Evolutionary conservation across 1,140 invertebrate genomes (phyloP).

Genomic region (Caenorhabditis brenneri): DNA sequence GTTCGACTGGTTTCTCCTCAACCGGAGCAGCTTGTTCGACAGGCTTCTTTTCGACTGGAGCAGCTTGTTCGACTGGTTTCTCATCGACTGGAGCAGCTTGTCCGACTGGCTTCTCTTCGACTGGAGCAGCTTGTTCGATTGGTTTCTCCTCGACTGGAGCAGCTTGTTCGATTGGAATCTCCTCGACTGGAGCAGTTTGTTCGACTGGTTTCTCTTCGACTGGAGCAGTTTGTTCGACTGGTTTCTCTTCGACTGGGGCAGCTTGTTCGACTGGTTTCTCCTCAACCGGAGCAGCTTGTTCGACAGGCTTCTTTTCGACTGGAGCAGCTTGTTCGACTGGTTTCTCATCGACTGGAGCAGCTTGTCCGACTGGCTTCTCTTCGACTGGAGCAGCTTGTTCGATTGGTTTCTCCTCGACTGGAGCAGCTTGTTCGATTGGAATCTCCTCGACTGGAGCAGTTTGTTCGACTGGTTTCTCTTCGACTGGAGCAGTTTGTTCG

Average conservation of each 20-base stretch:
- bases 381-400: neutral
- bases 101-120: neutral
- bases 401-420: neutral
- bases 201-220: neutral
- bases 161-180: neutral
- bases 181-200: neutral
- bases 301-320: too few relatives aligned
- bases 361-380: neutral
- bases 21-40: constrained; percentile 2
- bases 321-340: neutral
- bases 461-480: neutral
- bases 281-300: too few relatives aligned
- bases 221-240: too few relatives aligned
- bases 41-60: neutral
- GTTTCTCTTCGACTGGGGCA: too few relatives aligned
- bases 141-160: neutral
- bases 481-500: neutral
- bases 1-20: neutral
- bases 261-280: too few relatives aligned
- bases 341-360: too few relatives aligned
- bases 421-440: neutral
- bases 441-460: neutral
- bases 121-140: neutral
- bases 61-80: too few relatives aligned
- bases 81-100: too few relatives aligned